Evolutionary conservation across 2,797 vertebrate genomes (phyloP).

Genomic region (Pyrocephalus nanus): DNA sequence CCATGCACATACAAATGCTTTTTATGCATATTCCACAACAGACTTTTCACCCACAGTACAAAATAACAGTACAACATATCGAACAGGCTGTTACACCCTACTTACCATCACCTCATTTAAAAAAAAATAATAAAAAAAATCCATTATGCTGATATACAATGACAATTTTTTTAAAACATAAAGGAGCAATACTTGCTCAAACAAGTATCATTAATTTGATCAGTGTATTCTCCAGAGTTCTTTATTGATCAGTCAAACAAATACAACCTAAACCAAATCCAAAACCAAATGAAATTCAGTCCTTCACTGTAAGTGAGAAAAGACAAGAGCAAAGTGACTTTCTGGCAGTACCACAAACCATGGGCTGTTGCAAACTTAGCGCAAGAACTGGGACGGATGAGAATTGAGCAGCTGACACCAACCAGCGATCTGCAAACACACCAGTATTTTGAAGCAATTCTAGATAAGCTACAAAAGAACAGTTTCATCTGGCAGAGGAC

Average conservation of each 20-base stretch:
- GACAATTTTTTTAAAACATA: not conserved
- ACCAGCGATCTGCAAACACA: not conserved
- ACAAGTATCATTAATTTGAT: not conserved
- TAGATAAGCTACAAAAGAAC: not conserved
- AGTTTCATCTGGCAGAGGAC: not conserved
- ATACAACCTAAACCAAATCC: not conserved
- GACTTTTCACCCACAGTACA: not conserved
- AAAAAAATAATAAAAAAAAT: not conserved
- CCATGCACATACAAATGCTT: not conserved
- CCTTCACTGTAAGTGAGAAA: not conserved
- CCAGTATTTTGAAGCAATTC: not conserved
- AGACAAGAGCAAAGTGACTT: not conserved
- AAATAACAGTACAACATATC: not conserved
- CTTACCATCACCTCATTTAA: not conserved
- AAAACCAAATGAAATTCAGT: not conserved
- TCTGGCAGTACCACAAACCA: not conserved
- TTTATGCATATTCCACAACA: not conserved
- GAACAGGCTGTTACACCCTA: not conserved
- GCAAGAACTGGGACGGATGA: not conserved
- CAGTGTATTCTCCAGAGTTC: conserved; percentile 2
- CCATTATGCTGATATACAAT: not conserved
- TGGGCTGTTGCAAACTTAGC: not conserved
- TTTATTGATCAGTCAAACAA: not conserved
- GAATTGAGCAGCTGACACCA: not conserved
- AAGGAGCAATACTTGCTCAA: not conserved